Base-by-base conservation (phyloP, 2,797 vertebrate genomes). In the Myotis vivesi region DNA sequence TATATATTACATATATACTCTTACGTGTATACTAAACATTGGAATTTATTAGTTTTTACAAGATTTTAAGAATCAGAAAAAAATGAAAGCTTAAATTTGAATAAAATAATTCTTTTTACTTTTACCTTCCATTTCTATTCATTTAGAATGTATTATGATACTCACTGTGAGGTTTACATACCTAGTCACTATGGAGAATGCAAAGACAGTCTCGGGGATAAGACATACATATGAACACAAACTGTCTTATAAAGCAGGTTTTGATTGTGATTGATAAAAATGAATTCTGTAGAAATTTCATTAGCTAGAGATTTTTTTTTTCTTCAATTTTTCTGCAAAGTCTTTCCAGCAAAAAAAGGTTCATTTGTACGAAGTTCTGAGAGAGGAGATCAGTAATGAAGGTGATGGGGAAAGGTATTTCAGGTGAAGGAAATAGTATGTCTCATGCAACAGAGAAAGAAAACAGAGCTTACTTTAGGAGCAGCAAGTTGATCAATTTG, bases 71-170 rank as follows among this genome's bases (percentile, higher is more conserved):
- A 83, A 73, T 80, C 20, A 76, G 55, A 44, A 87, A 82, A 72
- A 69, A 17, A 33, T 72, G 30, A 83, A 76, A 76, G 8, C 36
- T 86, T 46, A 51, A n/a, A 92, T 80, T 94, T 92, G 76, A 88
- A 92, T 75, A 55, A 87, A 86, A 23, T 82, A 66, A 22, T 87
- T 94, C 33, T 62, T 91, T 73, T 84, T 68, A 49, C 30, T 71
- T 92, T 66, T 92, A 33, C 4, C 3, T 85, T 89, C 8, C 9
- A 59, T 4, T 77, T 80, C 10, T 89, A 3, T 81, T 93, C 62
- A 41, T 55, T 95, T 69, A 55, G 28, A 71, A 41, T 23, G 13
- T 51, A 22, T 46, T 49, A 30, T 75, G 33, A n/a, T 49, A 19
- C 7, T 57, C 12, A 30, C 6, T 75, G 25, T 46, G 38, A 85